These are phyloP conservation scores for Ashinkailepas kermadecensis DNA, from an alignment of 2,888 invertebrate genomes.

Conservation along the genomic window DNA sequence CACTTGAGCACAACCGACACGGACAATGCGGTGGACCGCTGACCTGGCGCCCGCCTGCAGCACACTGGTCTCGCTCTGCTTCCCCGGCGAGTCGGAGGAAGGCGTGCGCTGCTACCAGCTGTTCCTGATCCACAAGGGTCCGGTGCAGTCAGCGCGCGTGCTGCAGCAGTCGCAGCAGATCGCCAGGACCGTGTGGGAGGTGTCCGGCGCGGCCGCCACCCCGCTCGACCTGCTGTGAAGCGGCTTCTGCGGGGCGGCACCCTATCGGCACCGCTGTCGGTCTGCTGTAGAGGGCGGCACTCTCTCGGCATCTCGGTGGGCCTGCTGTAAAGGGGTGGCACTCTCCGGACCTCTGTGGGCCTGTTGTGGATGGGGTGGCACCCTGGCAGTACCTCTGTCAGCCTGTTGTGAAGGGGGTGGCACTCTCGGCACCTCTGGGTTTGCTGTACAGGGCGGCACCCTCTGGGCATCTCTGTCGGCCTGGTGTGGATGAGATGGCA, in stretches of 20 bases:
- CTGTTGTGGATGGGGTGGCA: too few relatives aligned
- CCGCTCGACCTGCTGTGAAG: slow-evolving; percentile 52
- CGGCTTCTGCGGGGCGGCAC: neutral
- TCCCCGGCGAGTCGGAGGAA: slow-evolving; percentile 47
- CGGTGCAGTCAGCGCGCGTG: slow-evolving; percentile 72
- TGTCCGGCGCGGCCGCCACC: slow-evolving; percentile 57
- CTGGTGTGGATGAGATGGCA: too few relatives aligned
- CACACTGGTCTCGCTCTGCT: slow-evolving; percentile 55
- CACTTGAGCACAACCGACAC: too few relatives aligned
- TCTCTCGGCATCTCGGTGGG: too few relatives aligned
- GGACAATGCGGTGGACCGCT: neutral
- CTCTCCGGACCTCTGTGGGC: too few relatives aligned
- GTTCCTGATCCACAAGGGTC: slow-evolving; percentile 72
- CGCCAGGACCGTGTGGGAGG: slow-evolving; percentile 69
- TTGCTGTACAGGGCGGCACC: too few relatives aligned
- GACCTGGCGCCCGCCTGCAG: slow-evolving; percentile 53
- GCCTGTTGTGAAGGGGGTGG: too few relatives aligned
- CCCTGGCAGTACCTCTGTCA: too few relatives aligned
- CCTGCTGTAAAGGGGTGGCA: too few relatives aligned
- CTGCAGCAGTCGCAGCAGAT: slow-evolving; percentile 74
- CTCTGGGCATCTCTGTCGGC: too few relatives aligned
- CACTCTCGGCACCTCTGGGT: too few relatives aligned
- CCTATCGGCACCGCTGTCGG: neutral
- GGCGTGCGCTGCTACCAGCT: slow-evolving; percentile 64
- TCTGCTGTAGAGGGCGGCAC: neutral